Evolutionary conservation across 2,888 invertebrate genomes (phyloP), one percentile per base, ranked within the genome.

Genomic region (Taenaris catops): DNA sequence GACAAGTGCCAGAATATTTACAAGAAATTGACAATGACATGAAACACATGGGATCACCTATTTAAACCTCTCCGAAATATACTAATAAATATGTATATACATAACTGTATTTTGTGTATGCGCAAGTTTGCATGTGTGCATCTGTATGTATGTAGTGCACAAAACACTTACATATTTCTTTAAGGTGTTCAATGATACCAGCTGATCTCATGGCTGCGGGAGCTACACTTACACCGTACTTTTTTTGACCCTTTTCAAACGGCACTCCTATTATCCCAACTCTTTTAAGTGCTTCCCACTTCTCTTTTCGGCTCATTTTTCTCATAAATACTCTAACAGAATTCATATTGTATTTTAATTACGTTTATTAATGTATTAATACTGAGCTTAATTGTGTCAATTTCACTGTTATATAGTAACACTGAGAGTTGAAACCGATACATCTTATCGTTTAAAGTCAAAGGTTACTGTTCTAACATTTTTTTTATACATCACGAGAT

Each of bases 241-340:
- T 93, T 44, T 80, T 84, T 70, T 94, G 94, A 0, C 94, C 94
- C 58, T 93, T 93, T 49, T 91, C 90, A 58, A 94, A 94, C 2
- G 94, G 94, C 17, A 94, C 94, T n/a, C 94, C 94, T 34, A 94
- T 76, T 51, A 95, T 88, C 20, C 94, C 94, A 25, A 94, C 88
- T 74, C 86, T 89, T 17, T 63, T 60, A 48, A 80, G 51, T 1
- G 74, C 65, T 42, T 65, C 53, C 69, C 63, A 72, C 45, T 63
- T 67, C 46, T 58, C 63, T 31, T 27, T 34, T 26, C 61, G 57
- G 47, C 72, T 79, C 73, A 83, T 74, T 33, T 58, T 76, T 48
- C 81, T 62, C 44, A 61, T 53, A 41, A 75, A 58, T 28, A 68
- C 53, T 63, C 67, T 81, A 50, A 60, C 47, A 44, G 62, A 48